Evolutionary conservation across 2,888 invertebrate species (phyloP), one percentile per base, ranked within the genome.

Genomic region (Drosophila gaucha): DNA sequence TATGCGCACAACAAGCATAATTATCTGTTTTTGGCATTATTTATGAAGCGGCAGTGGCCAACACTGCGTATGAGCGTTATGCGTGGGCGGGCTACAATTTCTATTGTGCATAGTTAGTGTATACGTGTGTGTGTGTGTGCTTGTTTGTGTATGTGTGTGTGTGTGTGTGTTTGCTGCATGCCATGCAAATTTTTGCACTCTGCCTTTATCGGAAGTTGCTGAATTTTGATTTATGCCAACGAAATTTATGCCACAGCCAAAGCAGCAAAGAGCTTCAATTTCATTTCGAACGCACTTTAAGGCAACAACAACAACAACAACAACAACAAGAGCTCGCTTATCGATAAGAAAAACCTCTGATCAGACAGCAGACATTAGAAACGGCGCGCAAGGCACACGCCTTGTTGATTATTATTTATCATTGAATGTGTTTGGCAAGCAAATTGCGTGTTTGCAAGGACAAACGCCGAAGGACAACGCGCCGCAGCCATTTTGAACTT

Each of bases 151-250:
- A 28, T 46, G 14, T 30, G 31, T 20, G 51, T 26, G 10, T 47
- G 36, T 54, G 52, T 47, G 36, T 36, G 33, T 36, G 38, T 26
- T 50, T 41, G 41, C 38, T 62, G 77, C 65, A 69, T 60, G 65
- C 69, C 78, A 82, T 82, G 82, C 85, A 85, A 85, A 82, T 82
- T 87, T 87, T 82, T 85, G 87, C 85, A 82, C 72, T 78, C 70
- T 75, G 82, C 80, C 78, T 86, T 89, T 83, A 88, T 90, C 91
- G 91, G 91, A 91, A 90, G 91, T 91, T 83, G 86, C 87, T 89
- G 86, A 84, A 88, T 88, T 91, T 91, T 91, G 91, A 91, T 91
- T 91, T 91, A 91, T 91, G 90, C 87, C 83, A 87, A 78, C 84
- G 74, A 89, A 90, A 89, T 90, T 89, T 88, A 87, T 88, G 82